A percentile compares a stretch with the other conserved stretches of the same genome.
These are phyloP conservation scores for Galleria mellonella DNA, from an alignment of 1,140 invertebrate genomes.

Conservation along the genomic window DNA sequence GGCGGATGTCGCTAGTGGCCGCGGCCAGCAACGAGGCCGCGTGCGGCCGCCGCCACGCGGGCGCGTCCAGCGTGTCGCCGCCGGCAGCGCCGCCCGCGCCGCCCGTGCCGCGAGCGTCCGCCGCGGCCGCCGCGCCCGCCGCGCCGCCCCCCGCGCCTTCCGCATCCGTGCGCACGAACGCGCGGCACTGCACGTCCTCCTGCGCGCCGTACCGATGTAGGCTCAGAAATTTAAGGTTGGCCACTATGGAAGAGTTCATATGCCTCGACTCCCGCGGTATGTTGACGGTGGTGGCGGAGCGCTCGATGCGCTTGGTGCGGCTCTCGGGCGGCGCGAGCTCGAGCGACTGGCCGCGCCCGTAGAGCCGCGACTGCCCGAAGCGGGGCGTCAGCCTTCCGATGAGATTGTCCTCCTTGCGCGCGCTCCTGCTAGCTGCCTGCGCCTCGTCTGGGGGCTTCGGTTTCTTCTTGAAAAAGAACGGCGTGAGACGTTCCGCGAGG, in stretches of 20 bases:
- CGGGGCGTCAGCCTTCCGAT: constrained; percentile 57
- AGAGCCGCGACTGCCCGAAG: constrained; percentile 59
- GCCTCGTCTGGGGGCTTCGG: constrained; percentile 48
- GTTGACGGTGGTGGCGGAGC: constrained; percentile 58
- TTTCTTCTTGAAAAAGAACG: constrained; percentile 67
- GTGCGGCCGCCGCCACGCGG: background rate
- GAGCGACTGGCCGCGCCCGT: constrained; percentile 52
- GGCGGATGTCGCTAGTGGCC: constrained; percentile 48
- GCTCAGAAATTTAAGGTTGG: constrained; percentile 55
- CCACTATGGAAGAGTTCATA: constrained; percentile 58
- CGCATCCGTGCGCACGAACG: constrained; percentile 22
- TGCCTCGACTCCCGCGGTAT: constrained; percentile 36
- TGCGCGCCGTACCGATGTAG: constrained; percentile 57
- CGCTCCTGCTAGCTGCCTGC: constrained; percentile 14
- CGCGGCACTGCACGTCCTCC: constrained; percentile 44
- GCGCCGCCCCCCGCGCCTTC: constrained; percentile 6
- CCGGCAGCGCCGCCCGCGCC: constrained; percentile 16
- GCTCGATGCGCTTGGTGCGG: constrained; percentile 45
- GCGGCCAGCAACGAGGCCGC: constrained; percentile 27
- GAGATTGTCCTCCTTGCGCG: constrained; percentile 58
- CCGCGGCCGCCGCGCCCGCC: constrained; percentile 10
- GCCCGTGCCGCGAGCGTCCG: constrained; percentile 5
- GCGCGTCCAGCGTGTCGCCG: constrained; percentile 5
- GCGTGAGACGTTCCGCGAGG: constrained; percentile 54
- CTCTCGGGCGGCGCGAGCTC: constrained; percentile 36